Conservation (phyloP, 2,888 invertebrate genomes). For the Euclidia mi region DNA sequence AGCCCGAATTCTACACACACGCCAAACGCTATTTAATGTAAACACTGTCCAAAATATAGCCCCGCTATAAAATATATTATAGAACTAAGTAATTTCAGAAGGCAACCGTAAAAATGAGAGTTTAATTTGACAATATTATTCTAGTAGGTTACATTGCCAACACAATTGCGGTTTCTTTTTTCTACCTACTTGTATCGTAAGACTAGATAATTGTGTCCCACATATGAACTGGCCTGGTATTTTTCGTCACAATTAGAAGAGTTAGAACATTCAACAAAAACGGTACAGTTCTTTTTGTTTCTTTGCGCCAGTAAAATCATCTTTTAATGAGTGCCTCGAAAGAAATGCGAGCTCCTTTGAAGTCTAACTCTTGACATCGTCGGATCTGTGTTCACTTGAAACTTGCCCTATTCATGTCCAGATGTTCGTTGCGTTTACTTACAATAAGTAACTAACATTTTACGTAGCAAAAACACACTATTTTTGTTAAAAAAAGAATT, state of each 20-base stretch:
- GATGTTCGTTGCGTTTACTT: constrained; percentile 49
- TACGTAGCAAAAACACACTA: background rate
- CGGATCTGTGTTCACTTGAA: constrained; percentile 63
- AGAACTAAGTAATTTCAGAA: constrained; percentile 33
- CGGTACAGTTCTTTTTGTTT: constrained; percentile 17
- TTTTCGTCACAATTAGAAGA: constrained; percentile 6
- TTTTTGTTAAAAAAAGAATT: too few relatives aligned
- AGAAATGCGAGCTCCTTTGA: constrained; percentile 61
- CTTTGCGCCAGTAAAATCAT: constrained; percentile 24
- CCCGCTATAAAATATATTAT: constrained; percentile 29
- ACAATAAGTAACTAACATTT: constrained; percentile 26
- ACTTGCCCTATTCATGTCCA: constrained; percentile 64
- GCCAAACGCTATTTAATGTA: constrained; percentile 61
- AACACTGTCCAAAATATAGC: constrained; percentile 55
- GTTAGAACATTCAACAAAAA: constrained; percentile 8
- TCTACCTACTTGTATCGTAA: constrained; percentile 11
- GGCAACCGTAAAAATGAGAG: constrained; percentile 36
- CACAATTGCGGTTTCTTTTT: constrained; percentile 23
- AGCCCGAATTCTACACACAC: too few relatives aligned
- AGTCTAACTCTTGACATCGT: constrained; percentile 65
- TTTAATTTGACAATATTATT: constrained; percentile 40
- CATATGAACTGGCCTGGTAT: constrained; percentile 2
- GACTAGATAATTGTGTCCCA: constrained; percentile 9
- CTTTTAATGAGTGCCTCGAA: constrained; percentile 37
- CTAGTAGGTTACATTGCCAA: constrained; percentile 12